Base-by-base conservation (phyloP, 2,797 vertebrate species). In the Eleutherodactylus coqui region DNA sequence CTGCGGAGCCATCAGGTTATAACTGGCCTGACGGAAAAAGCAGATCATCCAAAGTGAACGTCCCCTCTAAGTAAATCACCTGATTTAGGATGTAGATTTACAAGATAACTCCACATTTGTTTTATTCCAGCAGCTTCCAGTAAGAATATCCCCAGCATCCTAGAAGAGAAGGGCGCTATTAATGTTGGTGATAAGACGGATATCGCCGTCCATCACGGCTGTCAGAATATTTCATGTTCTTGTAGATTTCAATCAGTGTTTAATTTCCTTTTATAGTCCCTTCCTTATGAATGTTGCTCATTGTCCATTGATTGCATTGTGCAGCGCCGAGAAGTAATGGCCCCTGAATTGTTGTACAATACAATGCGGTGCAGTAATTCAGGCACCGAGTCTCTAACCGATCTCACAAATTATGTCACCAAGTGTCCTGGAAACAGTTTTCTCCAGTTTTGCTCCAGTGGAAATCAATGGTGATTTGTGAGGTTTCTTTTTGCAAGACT, bases 191-290 rank as follows among this genome's bases (percentile, higher is more conserved):
- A 75, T 17, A 49, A 11, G 45, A 49, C 4, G 32, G 16, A 29
- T 34, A 10, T 41, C 43, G n/a, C 8, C 3, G 27, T n/a, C 24
- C 14, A 13, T 8, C 7, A 5, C 19, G 29, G 21, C 69, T 43
- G 38, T 45, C n/a, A 9, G 36, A 45, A 19, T 79, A 79, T 62
- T 62, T 62, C 24, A 55, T 51, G n/a, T 79, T 62, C n/a, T 17
- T 27, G 10, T 67, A 34, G 27, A 29, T 80, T 79, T 29, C 79
- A 67, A 67, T 80, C 69, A 80, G 79, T 49, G 60, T 67, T 79
- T 67, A 29, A 80, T 67, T 80, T 79, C 53, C 79, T 60, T 69
- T 80, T 45, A 49, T 47, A 32, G 79, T 11, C 43, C 4, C 29
- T 24, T 36, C 60, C 49, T 64, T 67, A 69, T 80, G 43, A 49